phyloP scores from a whole-genome alignment of 2,113 vertebrate genomes.

The Melierax canorus region DNA sequence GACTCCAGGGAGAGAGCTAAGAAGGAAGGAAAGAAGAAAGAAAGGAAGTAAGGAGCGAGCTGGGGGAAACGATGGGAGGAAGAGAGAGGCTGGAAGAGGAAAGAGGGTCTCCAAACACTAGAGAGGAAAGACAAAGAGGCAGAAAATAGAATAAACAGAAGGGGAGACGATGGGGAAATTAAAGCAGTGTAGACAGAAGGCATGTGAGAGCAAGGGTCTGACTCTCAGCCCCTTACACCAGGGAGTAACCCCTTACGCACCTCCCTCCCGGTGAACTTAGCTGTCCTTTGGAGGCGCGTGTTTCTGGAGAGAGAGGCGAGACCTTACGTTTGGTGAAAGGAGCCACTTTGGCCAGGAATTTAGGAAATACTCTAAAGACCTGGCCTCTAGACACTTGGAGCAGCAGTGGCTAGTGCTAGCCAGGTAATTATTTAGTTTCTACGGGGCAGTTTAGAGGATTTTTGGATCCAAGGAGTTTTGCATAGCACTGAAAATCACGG shows the following conservation, averaged over 20 bases:
- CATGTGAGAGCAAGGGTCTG: background rate
- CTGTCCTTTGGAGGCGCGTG: background rate
- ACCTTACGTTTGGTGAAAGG: background rate
- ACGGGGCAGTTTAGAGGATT: background rate
- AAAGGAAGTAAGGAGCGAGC: background rate
- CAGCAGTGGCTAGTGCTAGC: background rate
- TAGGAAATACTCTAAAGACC: background rate
- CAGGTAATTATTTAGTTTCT: background rate
- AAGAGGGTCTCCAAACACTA: slow-evolving; percentile 14
- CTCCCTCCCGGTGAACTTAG: background rate
- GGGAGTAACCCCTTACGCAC: background rate
- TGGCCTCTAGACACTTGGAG: background rate
- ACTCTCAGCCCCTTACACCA: background rate
- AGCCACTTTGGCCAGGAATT: background rate
- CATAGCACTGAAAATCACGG: background rate
- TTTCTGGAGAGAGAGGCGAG: background rate
- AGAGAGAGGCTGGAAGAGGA: slow-evolving; percentile 44
- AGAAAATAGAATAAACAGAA: slow-evolving; percentile 48
- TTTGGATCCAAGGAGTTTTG: background rate
- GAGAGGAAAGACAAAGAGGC: slow-evolving; percentile 27
- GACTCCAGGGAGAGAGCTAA: background rate
- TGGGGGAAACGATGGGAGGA: background rate
- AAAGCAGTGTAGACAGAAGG: background rate
- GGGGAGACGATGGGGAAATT: background rate
- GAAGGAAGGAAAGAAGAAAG: slow-evolving; percentile 46